phyloP scores from a whole-genome alignment of 2,888 invertebrate genomes.

The Heteromurus nitidus region DNA sequence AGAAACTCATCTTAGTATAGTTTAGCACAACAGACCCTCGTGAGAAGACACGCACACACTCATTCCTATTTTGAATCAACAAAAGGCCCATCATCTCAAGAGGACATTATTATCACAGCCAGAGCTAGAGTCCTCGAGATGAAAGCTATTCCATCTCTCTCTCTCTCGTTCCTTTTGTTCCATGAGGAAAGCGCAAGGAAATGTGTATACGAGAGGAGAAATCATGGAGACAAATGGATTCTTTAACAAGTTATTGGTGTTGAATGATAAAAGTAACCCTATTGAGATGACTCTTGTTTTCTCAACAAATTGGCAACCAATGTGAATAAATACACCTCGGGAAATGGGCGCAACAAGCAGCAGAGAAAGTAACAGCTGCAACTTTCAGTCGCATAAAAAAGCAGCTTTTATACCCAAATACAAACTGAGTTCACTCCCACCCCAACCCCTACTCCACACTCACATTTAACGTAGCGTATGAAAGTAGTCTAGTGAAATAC shows the following conservation, averaged over 20 bases:
- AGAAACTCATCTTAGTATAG: too few relatives aligned
- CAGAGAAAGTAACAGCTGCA: constrained; percentile 23
- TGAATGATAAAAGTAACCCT: constrained; percentile 18
- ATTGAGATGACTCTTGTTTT: constrained; percentile 17
- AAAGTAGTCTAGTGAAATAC: too few relatives aligned
- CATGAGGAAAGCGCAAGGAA: constrained; percentile 8
- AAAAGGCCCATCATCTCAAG: constrained; percentile 6
- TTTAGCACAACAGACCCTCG: too few relatives aligned
- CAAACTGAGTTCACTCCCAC: too few relatives aligned
- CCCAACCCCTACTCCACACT: too few relatives aligned
- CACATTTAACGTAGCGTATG: too few relatives aligned
- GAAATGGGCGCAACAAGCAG: constrained; percentile 28
- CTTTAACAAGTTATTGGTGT: constrained; percentile 15
- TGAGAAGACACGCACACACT: too few relatives aligned
- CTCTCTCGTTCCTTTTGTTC: constrained; percentile 6
- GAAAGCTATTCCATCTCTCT: too few relatives aligned
- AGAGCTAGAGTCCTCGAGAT: background rate
- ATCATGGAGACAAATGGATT: constrained; percentile 19
- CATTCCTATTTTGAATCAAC: constrained; percentile 7
- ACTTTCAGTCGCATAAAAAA: too few relatives aligned
- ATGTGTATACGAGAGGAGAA: constrained; percentile 5
- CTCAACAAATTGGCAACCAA: constrained; percentile 25
- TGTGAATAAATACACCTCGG: constrained; percentile 30
- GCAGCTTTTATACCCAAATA: too few relatives aligned
- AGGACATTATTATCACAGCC: constrained; percentile 15